Evolutionary conservation across 2,113 vertebrate species (phyloP).

Genomic region (Alethe diademata): DNA sequence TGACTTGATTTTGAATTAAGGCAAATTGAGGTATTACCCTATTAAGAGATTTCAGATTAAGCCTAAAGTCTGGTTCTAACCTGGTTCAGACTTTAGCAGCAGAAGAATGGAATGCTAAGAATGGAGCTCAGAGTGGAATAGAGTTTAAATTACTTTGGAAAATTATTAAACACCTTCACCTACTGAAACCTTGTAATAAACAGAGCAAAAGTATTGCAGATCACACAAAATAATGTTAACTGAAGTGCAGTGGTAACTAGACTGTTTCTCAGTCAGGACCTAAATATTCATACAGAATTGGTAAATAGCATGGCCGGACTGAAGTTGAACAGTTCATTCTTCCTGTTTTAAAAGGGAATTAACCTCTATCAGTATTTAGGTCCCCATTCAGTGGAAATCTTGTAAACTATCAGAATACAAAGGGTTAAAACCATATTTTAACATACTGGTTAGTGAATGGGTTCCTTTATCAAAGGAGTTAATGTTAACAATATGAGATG

Average conservation of each 20-base stretch:
- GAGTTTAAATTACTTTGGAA: neutral
- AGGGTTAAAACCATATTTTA: neutral
- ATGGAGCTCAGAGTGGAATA: neutral
- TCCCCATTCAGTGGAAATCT: neutral
- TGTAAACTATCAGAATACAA: neutral
- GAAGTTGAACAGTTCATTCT: neutral
- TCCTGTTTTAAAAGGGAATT: neutral
- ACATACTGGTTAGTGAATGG: neutral
- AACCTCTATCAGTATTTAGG: neutral
- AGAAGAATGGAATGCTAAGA: neutral
- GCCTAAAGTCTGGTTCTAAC: neutral
- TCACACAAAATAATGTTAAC: neutral
- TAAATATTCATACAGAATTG: neutral
- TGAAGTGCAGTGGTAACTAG: neutral
- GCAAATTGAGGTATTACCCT: neutral
- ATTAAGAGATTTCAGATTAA: neutral
- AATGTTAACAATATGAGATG: neutral
- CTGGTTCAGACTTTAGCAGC: neutral
- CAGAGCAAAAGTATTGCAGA: neutral
- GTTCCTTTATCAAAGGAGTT: neutral
- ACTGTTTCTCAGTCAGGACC: neutral
- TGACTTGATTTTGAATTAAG: neutral
- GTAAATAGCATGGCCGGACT: neutral
- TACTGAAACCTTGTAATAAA: neutral
- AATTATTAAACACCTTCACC: constrained; percentile 11